These are phyloP conservation scores for Cranoglanis bouderius DNA, from an alignment of 2,113 vertebrate genomes.

Conservation along the genomic window DNA sequence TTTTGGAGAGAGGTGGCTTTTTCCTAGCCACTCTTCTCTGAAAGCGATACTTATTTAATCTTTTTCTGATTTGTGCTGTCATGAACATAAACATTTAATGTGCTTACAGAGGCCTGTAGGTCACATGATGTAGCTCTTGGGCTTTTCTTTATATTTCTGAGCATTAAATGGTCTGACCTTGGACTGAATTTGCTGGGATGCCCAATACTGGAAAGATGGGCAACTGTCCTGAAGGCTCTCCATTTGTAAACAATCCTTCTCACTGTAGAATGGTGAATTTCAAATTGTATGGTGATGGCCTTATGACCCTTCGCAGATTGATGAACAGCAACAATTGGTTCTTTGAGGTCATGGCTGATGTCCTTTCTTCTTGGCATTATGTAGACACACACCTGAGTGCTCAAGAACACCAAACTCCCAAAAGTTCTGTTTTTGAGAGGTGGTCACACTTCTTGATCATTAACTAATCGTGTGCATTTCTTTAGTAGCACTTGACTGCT, in stretches of 20 bases:
- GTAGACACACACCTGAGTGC: too few relatives aligned
- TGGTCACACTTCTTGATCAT: too few relatives aligned
- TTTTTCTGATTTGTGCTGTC: not conserved
- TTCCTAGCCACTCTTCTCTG: not conserved
- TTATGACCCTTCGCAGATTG: not conserved
- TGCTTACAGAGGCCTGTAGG: not conserved
- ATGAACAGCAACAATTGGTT: not conserved
- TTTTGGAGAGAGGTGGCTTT: not conserved
- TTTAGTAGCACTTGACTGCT: too few relatives aligned
- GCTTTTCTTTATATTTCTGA: not conserved
- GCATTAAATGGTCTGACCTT: not conserved
- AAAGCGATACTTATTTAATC: not conserved
- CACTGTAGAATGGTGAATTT: not conserved
- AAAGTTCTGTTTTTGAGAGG: too few relatives aligned
- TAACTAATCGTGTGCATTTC: too few relatives aligned
- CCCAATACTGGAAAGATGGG: not conserved
- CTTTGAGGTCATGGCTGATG: too few relatives aligned
- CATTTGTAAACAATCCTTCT: not conserved
- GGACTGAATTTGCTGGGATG: not conserved
- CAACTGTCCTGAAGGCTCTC: not conserved
- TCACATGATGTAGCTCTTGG: not conserved
- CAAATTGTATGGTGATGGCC: not conserved
- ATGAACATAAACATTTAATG: not conserved
- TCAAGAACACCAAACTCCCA: too few relatives aligned
- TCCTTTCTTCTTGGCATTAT: too few relatives aligned